Evolutionary conservation across 2,888 invertebrate genomes (phyloP).

Genomic region (Geotrupes spiniger): DNA sequence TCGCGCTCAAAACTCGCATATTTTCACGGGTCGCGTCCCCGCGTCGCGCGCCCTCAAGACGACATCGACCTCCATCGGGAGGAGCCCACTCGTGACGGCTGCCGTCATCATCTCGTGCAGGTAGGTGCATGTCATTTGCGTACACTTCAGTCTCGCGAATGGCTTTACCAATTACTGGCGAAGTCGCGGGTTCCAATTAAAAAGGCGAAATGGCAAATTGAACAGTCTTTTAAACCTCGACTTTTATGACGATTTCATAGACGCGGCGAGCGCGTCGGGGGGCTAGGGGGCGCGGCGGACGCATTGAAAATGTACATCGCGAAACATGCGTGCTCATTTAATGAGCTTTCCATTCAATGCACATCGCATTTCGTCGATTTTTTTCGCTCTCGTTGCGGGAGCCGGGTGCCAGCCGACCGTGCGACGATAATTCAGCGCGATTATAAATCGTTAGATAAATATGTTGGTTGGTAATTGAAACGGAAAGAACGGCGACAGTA

Average conservation of each 20-base stretch:
- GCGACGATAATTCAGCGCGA: too few relatives aligned
- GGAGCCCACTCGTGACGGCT: too few relatives aligned
- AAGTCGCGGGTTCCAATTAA: slow-evolving; percentile 11
- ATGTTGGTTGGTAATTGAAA: too few relatives aligned
- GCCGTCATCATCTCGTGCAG: too few relatives aligned
- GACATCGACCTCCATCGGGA: too few relatives aligned
- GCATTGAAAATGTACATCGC: slow-evolving; percentile 14
- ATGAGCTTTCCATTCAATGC: slow-evolving; percentile 11
- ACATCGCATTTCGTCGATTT: not conserved
- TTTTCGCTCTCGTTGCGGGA: too few relatives aligned
- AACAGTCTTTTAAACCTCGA: slow-evolving; percentile 11
- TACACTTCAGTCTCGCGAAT: slow-evolving; percentile 14
- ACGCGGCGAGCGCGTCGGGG: not conserved
- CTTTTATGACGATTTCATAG: not conserved
- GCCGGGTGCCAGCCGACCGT: too few relatives aligned
- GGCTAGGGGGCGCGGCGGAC: slow-evolving; percentile 4
- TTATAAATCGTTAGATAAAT: too few relatives aligned
- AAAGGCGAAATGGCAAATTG: slow-evolving; percentile 17
- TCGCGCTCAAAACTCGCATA: too few relatives aligned
- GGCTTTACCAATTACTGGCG: slow-evolving; percentile 14
- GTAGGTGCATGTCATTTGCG: slow-evolving; percentile 12
- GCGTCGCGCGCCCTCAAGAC: too few relatives aligned
- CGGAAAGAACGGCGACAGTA: too few relatives aligned
- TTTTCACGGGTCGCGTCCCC: too few relatives aligned
- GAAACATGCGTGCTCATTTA: slow-evolving; percentile 21